Evolutionary conservation across 1,140 invertebrate genomes (phyloP).

Genomic region (Arctopsyche grandis): DNA sequence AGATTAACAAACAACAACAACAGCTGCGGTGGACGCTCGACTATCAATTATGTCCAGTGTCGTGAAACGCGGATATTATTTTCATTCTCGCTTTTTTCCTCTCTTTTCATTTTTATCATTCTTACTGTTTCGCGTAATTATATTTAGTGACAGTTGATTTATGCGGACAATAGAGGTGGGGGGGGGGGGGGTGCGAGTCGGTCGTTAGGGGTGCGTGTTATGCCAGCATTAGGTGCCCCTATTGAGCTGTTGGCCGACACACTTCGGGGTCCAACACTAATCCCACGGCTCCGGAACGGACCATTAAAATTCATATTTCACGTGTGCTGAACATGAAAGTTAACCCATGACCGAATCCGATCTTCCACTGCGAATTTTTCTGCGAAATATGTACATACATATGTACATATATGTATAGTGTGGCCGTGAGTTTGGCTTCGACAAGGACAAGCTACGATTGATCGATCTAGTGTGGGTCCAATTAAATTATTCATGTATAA

Average conservation of each 20-base stretch:
- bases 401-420: not conserved
- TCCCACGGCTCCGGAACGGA: conserved; percentile 21
- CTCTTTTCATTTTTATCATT: not conserved
- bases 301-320: conserved; percentile 41
- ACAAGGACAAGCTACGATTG: too few relatives aligned
- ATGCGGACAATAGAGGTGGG: not conserved
- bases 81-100: not conserved
- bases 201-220: conserved; percentile 43
- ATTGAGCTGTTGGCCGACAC: conserved; percentile 39
- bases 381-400: not conserved
- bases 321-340: not conserved
- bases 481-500: too few relatives aligned
- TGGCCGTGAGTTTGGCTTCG: not conserved
- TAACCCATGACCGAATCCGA: not conserved
- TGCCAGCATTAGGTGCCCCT: conserved; percentile 35
- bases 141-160: conserved; percentile 23
- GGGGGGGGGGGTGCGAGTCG: conserved; percentile 34
- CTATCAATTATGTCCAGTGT: conserved; percentile 28
- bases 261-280: conserved; percentile 11
- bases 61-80: conserved; percentile 26
- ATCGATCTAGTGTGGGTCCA: too few relatives aligned
- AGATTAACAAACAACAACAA: conserved; percentile 30
- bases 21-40: conserved; percentile 27
- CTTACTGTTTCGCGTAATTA: not conserved
- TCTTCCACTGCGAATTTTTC: not conserved